phyloP scores from a whole-genome alignment of 1,140 invertebrate species.

The Coptotermes formosanus region DNA sequence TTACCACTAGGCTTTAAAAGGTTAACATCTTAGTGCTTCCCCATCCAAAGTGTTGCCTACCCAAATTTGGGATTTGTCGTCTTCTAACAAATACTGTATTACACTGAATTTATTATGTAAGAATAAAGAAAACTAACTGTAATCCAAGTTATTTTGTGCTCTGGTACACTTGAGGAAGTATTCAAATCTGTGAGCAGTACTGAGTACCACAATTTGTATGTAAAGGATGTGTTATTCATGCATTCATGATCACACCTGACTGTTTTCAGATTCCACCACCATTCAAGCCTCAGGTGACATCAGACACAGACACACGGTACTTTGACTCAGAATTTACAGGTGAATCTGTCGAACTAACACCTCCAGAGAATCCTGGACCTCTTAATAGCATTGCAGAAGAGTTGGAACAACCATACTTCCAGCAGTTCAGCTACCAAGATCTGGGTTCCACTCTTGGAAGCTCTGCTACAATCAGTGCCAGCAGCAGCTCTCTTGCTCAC shows the following conservation, averaged over 20 bases:
- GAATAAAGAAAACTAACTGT: too few species aligned
- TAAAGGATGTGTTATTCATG: neutral
- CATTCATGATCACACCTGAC: constrained; percentile 3
- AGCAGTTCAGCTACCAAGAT: constrained; percentile 74
- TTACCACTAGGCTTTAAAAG: too few species aligned
- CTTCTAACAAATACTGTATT: too few species aligned
- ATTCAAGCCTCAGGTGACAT: constrained; percentile 94
- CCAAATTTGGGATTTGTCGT: too few species aligned
- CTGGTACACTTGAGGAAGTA: too few species aligned
- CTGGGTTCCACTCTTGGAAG: constrained; percentile 39
- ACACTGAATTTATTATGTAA: too few species aligned
- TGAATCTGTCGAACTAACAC: constrained; percentile 92
- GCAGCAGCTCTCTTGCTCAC: constrained; percentile 38
- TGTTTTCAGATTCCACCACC: constrained; percentile 73
- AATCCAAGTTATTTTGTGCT: too few species aligned
- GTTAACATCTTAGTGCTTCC: too few species aligned
- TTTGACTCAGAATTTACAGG: constrained; percentile 99
- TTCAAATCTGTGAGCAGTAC: too few species aligned
- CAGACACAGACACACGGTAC: constrained; percentile 95
- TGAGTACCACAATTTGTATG: too few species aligned
- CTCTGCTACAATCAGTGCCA: constrained; percentile 37
- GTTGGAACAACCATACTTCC: constrained; percentile 66
- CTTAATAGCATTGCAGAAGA: constrained; percentile 70
- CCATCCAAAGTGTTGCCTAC: too few species aligned
- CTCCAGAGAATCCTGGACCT: constrained; percentile 72